A percentile compares a stretch with the other conserved stretches of the same genome.
These are phyloP conservation scores for Pachyuromys duprasi DNA, from an alignment of 2,797 vertebrate genomes.

Conservation along the genomic window DNA sequence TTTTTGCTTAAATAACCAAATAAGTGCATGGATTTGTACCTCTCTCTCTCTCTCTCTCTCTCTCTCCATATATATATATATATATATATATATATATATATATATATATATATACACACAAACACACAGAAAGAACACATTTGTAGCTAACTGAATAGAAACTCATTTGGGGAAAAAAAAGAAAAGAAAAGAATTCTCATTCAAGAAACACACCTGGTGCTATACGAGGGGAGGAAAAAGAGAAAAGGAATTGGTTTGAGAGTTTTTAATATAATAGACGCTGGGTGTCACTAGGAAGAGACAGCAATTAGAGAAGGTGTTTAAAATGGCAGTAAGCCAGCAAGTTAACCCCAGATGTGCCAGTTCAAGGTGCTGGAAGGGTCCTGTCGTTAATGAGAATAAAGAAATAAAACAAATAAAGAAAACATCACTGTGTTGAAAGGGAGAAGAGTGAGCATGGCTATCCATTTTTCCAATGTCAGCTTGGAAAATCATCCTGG, in stretches of 20 bases:
- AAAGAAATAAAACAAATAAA: not conserved
- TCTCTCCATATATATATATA: not conserved
- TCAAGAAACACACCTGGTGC: conserved; percentile 59
- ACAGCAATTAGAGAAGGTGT: conserved; percentile 39
- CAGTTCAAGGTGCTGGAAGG: not conserved
- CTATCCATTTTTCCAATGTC: not conserved
- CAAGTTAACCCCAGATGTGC: not conserved
- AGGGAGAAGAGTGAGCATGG: not conserved
- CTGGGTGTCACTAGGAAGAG: conserved; percentile 7
- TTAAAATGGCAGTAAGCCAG: conserved; percentile 35
- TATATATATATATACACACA: not conserved
- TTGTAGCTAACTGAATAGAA: conserved; percentile 46
- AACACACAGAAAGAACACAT: not conserved
- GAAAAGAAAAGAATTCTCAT: not conserved
- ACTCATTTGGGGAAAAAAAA: conserved; percentile 42
- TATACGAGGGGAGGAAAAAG: not conserved
- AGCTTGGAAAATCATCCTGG: not conserved
- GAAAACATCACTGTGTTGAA: not conserved
- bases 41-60: not conserved
- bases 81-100: not conserved
- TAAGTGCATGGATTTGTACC: not conserved
- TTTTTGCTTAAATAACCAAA: conserved; percentile 14
- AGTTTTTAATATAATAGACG: not conserved
- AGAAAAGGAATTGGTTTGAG: not conserved
- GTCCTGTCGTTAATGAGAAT: not conserved